These are phyloP conservation scores for Anabas testudineus DNA, from an alignment of 2,797 vertebrate species.

Conservation along the genomic window DNA sequence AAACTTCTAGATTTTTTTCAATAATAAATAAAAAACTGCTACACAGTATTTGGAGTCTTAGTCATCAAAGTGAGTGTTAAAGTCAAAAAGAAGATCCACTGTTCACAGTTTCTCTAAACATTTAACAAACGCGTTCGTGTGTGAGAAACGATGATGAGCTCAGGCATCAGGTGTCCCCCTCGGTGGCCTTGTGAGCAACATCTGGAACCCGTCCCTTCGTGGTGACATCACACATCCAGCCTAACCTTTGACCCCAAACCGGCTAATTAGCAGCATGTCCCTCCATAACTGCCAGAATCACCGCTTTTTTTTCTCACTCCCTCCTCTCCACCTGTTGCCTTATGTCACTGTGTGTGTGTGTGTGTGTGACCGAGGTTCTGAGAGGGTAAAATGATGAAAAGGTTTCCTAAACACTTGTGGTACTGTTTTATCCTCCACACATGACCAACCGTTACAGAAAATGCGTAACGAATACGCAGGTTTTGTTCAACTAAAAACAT, in stretches of 20 bases:
- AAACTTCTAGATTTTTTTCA: too few species aligned
- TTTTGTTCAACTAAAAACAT: not conserved
- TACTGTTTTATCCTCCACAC: conserved; percentile 15
- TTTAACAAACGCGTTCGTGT: conserved; percentile 38
- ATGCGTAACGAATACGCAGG: not conserved
- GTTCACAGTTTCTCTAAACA: conserved; percentile 20
- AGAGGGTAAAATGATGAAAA: conserved; percentile 15
- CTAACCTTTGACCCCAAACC: conserved; percentile 73
- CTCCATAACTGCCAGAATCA: conserved; percentile 64
- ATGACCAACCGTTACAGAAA: not conserved
- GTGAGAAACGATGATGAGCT: conserved; percentile 54
- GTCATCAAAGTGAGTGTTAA: not conserved
- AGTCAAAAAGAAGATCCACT: not conserved
- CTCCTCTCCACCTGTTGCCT: conserved; percentile 75
- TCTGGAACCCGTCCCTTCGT: conserved; percentile 77
- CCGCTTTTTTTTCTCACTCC: conserved; percentile 52
- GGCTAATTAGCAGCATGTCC: conserved; percentile 81
- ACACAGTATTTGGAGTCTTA: not conserved
- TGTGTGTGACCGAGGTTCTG: conserved; percentile 32
- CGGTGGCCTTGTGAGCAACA: conserved; percentile 65
- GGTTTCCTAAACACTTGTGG: conserved; percentile 22
- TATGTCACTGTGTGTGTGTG: conserved; percentile 59
- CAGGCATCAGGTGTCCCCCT: conserved; percentile 64
- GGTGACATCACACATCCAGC: conserved; percentile 78
- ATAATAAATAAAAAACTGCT: too few species aligned